Base-by-base conservation (phyloP, 2,888 invertebrate species). In the Apotomis betuletana region DNA sequence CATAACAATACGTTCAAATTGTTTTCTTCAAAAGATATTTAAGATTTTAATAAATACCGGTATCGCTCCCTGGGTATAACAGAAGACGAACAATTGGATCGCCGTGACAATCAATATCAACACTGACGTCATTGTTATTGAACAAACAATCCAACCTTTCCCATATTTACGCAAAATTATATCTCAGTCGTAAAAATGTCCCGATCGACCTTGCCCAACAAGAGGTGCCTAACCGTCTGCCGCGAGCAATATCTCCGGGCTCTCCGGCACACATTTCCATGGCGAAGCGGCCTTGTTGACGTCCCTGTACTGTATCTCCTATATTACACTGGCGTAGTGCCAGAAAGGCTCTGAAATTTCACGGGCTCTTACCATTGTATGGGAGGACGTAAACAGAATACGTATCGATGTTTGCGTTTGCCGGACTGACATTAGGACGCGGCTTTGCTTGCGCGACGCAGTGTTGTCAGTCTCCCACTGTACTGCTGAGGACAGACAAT, bases 291-390 rank as follows among this genome's bases (percentile, higher is more conserved):
- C 62, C 60, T 55, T 72, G 72, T 67, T 72, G 72, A 72, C 72
- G 52, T 51, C 44, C 61, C 49, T 49, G 60, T 70, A 55, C 49
- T 49, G 60, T 70, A 55, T 67, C 67, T 58, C 41, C 58, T 36
- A 72, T 72, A 68, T 72, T 68, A 62, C 36, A 41, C 67, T 72
- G 72, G 68, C 72, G 52, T 63, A 54, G 54, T 46, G 72, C 72
- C 72, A 72, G 55, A 49, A 58, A 59, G 67, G 63, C 55, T 65
- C 46, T 36, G 70, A 55, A 60, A 71, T 68, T 72, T 72, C 68
- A 72, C 68, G 68, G 68, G 52, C 58, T 54, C 58, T 72, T 62
- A 58, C 62, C 63, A 38, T 57, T 54, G 55, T 67, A 67, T 62
- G 57, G 8, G 65, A 13, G 57, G 36, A 68, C 15, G 54, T 63